A percentile compares a stretch with the other conserved stretches of the same genome.
These are phyloP conservation scores for Bombus polaris DNA, from an alignment of 1,140 invertebrate genomes.

Conservation along the genomic window DNA sequence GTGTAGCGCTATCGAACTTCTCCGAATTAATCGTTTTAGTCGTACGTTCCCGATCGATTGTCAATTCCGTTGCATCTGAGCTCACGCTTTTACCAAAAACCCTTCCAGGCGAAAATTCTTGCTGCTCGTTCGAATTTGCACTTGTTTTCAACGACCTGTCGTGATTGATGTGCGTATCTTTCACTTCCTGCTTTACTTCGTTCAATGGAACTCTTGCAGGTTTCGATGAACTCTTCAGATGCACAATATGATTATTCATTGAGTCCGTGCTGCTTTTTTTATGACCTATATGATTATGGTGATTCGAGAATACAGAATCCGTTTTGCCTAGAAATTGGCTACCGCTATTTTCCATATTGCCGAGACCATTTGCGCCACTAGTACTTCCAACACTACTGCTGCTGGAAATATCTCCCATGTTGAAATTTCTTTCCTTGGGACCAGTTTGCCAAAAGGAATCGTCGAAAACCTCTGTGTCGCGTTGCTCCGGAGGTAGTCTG, in stretches of 20 bases:
- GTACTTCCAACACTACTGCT: background rate
- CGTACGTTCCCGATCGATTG: slow-evolving; percentile 72
- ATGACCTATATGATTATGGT: slow-evolving; percentile 73
- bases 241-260: slow-evolving; percentile 73
- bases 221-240: slow-evolving; percentile 73
- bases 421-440: slow-evolving; percentile 52
- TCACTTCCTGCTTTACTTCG: slow-evolving; percentile 49
- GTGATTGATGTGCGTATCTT: slow-evolving; percentile 34
- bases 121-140: slow-evolving; percentile 60
- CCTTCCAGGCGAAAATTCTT: slow-evolving; percentile 64
- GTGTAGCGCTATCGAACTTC: slow-evolving; percentile 68
- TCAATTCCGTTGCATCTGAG: slow-evolving; percentile 73
- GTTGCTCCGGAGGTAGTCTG: slow-evolving; percentile 76
- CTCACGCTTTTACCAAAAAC: slow-evolving; percentile 73
- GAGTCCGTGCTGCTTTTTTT: slow-evolving; percentile 64
- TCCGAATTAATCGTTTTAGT: slow-evolving; percentile 70
- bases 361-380: slow-evolving; percentile 1
- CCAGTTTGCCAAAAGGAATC: slow-evolving; percentile 72
- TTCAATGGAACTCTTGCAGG: slow-evolving; percentile 50
- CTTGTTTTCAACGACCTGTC: slow-evolving; percentile 33
- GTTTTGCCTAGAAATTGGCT: slow-evolving; percentile 73
- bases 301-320: slow-evolving; percentile 74
- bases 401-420: slow-evolving; percentile 40
- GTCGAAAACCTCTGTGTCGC: slow-evolving; percentile 76
- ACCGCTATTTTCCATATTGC: slow-evolving; percentile 25